These are phyloP conservation scores for Parauchenoglanis ngamensis DNA, from an alignment of 2,797 vertebrate genomes.

Conservation along the genomic window DNA sequence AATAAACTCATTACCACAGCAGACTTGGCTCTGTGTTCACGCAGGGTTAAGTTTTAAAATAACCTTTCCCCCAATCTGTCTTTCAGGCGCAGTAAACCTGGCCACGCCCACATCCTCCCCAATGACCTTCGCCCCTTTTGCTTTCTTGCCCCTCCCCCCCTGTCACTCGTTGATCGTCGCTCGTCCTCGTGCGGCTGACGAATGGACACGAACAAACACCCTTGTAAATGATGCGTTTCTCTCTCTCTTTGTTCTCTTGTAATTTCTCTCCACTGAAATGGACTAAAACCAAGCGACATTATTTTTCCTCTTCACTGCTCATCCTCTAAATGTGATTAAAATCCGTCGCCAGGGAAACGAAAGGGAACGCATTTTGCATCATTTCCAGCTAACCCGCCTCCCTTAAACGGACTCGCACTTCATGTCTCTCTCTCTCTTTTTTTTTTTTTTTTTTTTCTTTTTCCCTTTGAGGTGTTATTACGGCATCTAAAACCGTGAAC, in stretches of 20 bases:
- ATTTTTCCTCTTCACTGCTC: conserved; percentile 38
- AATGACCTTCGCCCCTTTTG: conserved; percentile 4
- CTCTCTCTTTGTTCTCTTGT: conserved; percentile 42
- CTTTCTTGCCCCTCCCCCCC: neutral
- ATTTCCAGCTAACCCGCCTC: conserved; percentile 57
- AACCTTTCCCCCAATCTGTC: conserved; percentile 25
- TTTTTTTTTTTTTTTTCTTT: conserved; percentile 17
- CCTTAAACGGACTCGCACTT: conserved; percentile 61
- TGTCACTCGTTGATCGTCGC: conserved; percentile 33
- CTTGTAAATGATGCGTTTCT: conserved; percentile 58
- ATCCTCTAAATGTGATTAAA: conserved; percentile 50
- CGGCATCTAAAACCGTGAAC: conserved; percentile 59
- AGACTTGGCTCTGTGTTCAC: neutral
- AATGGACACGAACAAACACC: conserved; percentile 49
- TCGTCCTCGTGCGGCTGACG: conserved; percentile 11
- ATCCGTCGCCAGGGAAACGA: conserved; percentile 58
- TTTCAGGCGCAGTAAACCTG: conserved; percentile 74
- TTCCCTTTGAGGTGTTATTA: conserved; percentile 71
- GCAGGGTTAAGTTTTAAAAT: neutral
- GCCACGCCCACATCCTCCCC: conserved; percentile 24
- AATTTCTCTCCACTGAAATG: conserved; percentile 32
- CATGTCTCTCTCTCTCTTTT: conserved; percentile 49
- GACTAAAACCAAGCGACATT: conserved; percentile 52
- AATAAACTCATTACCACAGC: neutral
- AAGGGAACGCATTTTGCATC: conserved; percentile 57